These are phyloP conservation scores for Clusia tigrina DNA, from an alignment of 2,888 invertebrate species.

Conservation along the genomic window DNA sequence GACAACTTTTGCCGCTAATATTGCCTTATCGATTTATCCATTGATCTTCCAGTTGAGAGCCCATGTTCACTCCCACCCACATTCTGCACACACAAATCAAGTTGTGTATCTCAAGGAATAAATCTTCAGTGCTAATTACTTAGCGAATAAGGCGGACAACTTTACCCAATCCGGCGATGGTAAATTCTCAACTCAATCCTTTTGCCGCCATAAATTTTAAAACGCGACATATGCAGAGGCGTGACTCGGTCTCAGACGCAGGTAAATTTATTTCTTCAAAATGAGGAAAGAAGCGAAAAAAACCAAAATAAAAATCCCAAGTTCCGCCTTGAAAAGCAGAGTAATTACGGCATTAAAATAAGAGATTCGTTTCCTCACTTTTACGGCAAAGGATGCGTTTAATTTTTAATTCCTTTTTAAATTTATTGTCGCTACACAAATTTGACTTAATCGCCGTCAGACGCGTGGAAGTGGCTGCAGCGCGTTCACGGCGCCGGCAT, in stretches of 20 bases:
- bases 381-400: slow-evolving; percentile 36
- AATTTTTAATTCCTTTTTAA: slow-evolving; percentile 57
- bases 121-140: slow-evolving; percentile 16
- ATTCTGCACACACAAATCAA: not conserved
- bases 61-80: too few species aligned
- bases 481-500: slow-evolving; percentile 8
- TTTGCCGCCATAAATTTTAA: slow-evolving; percentile 48
- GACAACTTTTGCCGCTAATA: too few species aligned
- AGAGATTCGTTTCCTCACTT: not conserved
- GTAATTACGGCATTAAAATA: slow-evolving; percentile 17
- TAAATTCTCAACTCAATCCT: not conserved
- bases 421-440: slow-evolving; percentile 55
- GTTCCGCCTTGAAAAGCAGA: slow-evolving; percentile 23
- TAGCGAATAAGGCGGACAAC: not conserved
- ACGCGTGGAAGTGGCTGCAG: not conserved
- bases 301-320: slow-evolving; percentile 28
- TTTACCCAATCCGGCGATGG: not conserved
- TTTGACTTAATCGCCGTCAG: slow-evolving; percentile 49
- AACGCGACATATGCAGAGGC: slow-evolving; percentile 56
- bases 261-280: slow-evolving; percentile 52
- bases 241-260: slow-evolving; percentile 53
- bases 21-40: too few species aligned
- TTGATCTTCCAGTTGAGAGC: too few species aligned
- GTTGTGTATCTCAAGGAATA: slow-evolving; percentile 22
- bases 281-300: too few species aligned